Base-by-base conservation (phyloP, 2,113 vertebrate species). In the Caranx ignobilis region DNA sequence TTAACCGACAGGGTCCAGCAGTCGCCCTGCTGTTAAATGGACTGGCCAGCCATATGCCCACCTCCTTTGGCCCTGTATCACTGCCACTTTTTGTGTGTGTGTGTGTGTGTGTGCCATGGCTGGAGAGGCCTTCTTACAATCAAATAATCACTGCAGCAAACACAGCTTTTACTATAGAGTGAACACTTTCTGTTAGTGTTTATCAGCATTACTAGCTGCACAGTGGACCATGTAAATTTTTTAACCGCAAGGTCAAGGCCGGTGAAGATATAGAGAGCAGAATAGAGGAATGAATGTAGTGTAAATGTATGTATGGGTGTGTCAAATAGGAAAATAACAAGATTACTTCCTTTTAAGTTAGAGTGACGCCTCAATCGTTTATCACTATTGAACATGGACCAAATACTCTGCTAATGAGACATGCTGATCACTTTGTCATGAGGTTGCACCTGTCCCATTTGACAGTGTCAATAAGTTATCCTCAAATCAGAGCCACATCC, bases 1-100 rank as follows among this genome's bases (percentile, higher is more conserved):
- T 93, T 95, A 93, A 94, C 94, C 92, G 92, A 94, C 93, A 94
- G 94, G 94, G 92, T 95, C 93, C 94, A 92, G 90, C 85, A 81
- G 89, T 88, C 81, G 82, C 78, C 94, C 95, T 93, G 94, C 94
- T 94, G 94, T 79, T 95, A 95, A 95, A 95, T 95, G 93, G 93
- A 94, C 94, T 92, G 90, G 87, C 91, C 88, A 59, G 91, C 94
- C 95, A 95, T 94, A 95, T 95, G 94, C 93, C 91, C 93, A 85
- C 82, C 83, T 87, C 90, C 87, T 79, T 81, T 80, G 77, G 92
- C 91, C 85, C 80, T 93, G 89, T 82, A 93, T 94, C 93, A 94
- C 83, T 91, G 92, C 90, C 91, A 77, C 83, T 79, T 37, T 81
- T 84, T 75, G 43, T 82, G 87, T 43, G 55, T 32, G 45, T 70